Evolutionary conservation across 2,797 vertebrate species (phyloP), one percentile per base, ranked within the genome.

Genomic region (Acanthopagrus latus): DNA sequence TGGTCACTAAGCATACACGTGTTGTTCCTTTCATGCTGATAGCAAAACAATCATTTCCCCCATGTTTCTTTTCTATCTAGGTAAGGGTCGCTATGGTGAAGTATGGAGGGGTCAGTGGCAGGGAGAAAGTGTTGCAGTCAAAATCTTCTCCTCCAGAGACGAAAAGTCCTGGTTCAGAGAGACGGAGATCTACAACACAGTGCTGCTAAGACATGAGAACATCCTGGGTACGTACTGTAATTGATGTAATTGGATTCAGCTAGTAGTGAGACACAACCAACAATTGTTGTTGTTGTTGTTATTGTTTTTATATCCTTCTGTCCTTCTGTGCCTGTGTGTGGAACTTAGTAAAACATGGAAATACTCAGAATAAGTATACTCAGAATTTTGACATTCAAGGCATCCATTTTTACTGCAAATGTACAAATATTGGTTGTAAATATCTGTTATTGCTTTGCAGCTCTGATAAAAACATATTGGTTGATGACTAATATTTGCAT

Each of bases 111-210:
- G 98, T 51, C 97, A 97, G 81, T 99, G 98, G 98, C 98, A 99
- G 92, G 98, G 98, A 33, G 98, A 99, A 93, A 99, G 95, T 0
- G 96, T 99, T 0, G 98, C 98, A 1, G 98, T 99, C 51, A 99
- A 99, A 93, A 99, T 99, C 89, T 99, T 99, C 91, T 99, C 98
- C 62, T 99, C 98, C 57, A 94, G 98, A 80, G 98, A 99, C 58
- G 98, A 99, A 85, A 99, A 99, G 87, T 99, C 98, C 38, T 99
- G 98, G 98, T 99, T 99, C 95, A 94, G 98, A 91, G 98, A 99
- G 93, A 99, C 98, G 0, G 98, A 99, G 85, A 91, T 99, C 89
- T 99, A 99, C 94, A 99, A 99, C 94, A 99, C 98, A 0, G 98
- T 99, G 46, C 95, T 99, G 89, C 95, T 99, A 85, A 95, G 98